Conservation (phyloP, 1,140 invertebrate genomes). For the Drosophila mauritiana region DNA sequence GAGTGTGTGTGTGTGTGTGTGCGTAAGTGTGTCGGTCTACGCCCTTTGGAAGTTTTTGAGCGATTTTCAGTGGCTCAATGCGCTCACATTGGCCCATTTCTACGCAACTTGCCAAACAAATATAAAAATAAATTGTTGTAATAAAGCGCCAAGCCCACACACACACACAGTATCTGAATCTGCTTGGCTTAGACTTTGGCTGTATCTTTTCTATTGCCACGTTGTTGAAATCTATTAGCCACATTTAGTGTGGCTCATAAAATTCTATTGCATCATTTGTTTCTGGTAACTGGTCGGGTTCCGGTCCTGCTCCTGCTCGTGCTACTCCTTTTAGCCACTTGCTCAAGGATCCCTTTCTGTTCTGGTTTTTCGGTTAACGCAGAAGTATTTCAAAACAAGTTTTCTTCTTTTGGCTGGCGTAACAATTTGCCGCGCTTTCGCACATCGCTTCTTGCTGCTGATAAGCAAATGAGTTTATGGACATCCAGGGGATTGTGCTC, state of each 20-base stretch:
- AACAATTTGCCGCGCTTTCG: constrained; percentile 67
- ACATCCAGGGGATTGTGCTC: constrained; percentile 36
- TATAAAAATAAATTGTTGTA: constrained; percentile 83
- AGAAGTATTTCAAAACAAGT: constrained; percentile 80
- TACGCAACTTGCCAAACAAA: constrained; percentile 81
- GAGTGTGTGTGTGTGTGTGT: neutral
- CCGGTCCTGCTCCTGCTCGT: constrained; percentile 5
- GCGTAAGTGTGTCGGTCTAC: constrained; percentile 2
- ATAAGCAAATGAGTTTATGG: constrained; percentile 80
- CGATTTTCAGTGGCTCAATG: constrained; percentile 66
- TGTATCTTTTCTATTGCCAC: constrained; percentile 83
- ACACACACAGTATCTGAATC: constrained; percentile 27
- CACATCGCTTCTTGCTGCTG: constrained; percentile 44
- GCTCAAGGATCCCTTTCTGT: constrained; percentile 43
- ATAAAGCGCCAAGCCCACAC: constrained; percentile 56
- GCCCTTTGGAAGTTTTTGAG: constrained; percentile 62
- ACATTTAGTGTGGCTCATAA: constrained; percentile 83
- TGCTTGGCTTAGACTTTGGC: constrained; percentile 68
- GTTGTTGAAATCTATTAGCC: constrained; percentile 84
- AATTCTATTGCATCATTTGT: constrained; percentile 84
- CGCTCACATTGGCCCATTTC: constrained; percentile 70
- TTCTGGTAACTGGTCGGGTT: constrained; percentile 66
- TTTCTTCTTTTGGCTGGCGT: constrained; percentile 52
- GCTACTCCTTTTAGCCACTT: constrained; percentile 2
- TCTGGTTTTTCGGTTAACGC: constrained; percentile 40